Conservation (phyloP, 2,797 vertebrate species). For the Spinibarbus caldwelli region DNA sequence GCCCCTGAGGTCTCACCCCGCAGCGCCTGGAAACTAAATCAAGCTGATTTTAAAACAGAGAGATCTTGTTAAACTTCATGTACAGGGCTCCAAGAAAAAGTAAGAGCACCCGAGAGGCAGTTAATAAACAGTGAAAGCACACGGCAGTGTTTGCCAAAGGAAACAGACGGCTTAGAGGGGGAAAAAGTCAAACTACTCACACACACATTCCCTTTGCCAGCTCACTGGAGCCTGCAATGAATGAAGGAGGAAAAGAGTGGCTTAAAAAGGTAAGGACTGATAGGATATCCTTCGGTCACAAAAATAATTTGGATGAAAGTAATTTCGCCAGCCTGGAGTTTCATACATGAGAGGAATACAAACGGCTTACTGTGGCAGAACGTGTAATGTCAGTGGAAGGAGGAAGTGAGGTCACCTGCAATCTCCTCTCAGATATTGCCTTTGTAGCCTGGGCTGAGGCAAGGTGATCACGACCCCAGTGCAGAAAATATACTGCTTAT, state of each 20-base stretch:
- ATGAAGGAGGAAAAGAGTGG: slow-evolving; percentile 26
- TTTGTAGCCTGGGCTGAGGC: not conserved
- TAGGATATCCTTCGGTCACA: slow-evolving; percentile 55
- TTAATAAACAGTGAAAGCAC: slow-evolving; percentile 63
- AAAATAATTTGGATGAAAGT: slow-evolving; percentile 56
- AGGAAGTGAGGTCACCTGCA: slow-evolving; percentile 26
- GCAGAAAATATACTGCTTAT: not conserved
- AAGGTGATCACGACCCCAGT: slow-evolving; percentile 4
- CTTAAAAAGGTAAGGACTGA: slow-evolving; percentile 55
- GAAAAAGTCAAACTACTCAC: slow-evolving; percentile 46
- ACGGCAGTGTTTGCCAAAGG: slow-evolving; percentile 46
- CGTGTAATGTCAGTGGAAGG: not conserved
- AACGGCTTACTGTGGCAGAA: slow-evolving; percentile 39
- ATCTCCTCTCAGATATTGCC: slow-evolving; percentile 25
- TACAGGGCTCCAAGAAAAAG: slow-evolving; percentile 58
- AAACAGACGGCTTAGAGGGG: slow-evolving; percentile 59
- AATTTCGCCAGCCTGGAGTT: slow-evolving; percentile 54
- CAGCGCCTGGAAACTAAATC: slow-evolving; percentile 51
- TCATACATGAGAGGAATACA: slow-evolving; percentile 47
- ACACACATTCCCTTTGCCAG: slow-evolving; percentile 37
- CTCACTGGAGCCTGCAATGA: slow-evolving; percentile 48
- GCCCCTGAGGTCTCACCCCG: slow-evolving; percentile 14
- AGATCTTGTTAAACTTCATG: slow-evolving; percentile 58
- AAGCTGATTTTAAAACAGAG: slow-evolving; percentile 48
- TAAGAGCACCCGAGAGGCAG: slow-evolving; percentile 55